phyloP scores from a whole-genome alignment of 2,888 invertebrate species.

The Ethmia dodecea region DNA sequence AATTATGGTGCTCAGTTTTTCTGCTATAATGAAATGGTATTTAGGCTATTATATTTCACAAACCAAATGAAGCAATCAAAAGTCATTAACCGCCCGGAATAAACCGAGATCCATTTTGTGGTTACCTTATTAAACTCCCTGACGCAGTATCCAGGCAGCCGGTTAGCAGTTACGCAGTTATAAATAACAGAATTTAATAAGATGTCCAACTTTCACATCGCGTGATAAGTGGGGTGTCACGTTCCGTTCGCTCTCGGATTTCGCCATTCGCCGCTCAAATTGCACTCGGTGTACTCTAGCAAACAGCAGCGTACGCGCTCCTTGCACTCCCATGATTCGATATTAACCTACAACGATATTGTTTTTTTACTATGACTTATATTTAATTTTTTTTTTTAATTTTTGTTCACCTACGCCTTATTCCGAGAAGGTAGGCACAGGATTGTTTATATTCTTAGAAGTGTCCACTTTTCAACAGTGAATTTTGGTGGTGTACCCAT shows the following conservation, averaged over 20 bases:
- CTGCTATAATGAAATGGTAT: conserved; percentile 12
- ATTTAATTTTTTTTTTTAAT: too few species aligned
- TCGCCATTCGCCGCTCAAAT: conserved; percentile 63
- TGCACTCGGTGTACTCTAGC: conserved; percentile 37
- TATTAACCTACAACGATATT: conserved; percentile 31
- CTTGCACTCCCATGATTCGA: conserved; percentile 37
- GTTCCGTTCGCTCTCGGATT: conserved; percentile 65
- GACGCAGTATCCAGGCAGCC: conserved; percentile 23
- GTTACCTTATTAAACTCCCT: conserved; percentile 16
- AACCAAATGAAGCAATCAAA: conserved; percentile 15
- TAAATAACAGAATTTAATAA: conserved; percentile 64
- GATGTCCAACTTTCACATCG: conserved; percentile 62
- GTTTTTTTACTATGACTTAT: neutral
- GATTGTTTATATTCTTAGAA: too few species aligned
- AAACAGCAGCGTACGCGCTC: conserved; percentile 31
- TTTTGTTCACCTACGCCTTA: too few species aligned
- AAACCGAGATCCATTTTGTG: conserved; percentile 13
- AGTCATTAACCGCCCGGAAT: conserved; percentile 13
- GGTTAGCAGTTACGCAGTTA: conserved; percentile 37
- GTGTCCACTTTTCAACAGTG: too few species aligned
- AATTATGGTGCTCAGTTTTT: conserved; percentile 6
- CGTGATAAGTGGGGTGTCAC: conserved; percentile 69
- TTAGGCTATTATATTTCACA: conserved; percentile 12
- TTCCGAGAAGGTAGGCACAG: too few species aligned
- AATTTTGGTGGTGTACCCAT: too few species aligned